phyloP scores from a whole-genome alignment of 2,113 vertebrate genomes.

The Pachypanchax playfairii region DNA sequence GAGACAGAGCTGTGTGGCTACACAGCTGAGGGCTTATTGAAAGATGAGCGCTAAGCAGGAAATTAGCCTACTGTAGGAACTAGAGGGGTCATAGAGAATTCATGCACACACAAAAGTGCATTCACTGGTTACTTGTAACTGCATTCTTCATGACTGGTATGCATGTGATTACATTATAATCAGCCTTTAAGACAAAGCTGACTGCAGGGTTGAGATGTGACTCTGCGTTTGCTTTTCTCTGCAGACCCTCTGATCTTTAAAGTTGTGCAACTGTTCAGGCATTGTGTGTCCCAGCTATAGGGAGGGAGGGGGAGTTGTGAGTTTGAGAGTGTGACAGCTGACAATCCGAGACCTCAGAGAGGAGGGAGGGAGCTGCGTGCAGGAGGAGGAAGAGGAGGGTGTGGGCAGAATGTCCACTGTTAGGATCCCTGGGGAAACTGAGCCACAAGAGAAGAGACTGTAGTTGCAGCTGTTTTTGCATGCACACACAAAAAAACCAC shows the following conservation, averaged over 20 bases:
- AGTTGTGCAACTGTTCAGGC: slow-evolving; percentile 28
- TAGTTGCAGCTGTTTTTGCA: slow-evolving; percentile 70
- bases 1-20: slow-evolving; percentile 48
- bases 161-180: slow-evolving; percentile 24
- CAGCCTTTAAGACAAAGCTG: slow-evolving; percentile 16
- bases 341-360: slow-evolving; percentile 38
- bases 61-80: slow-evolving; percentile 30
- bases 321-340: slow-evolving; percentile 76
- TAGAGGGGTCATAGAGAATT: slow-evolving; percentile 16
- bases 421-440: slow-evolving; percentile 62
- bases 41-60: slow-evolving; percentile 59
- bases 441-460: slow-evolving; percentile 53
- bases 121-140: slow-evolving; percentile 8
- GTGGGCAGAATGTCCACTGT: slow-evolving; percentile 50
- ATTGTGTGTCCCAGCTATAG: slow-evolving; percentile 59
- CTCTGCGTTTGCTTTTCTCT: neutral
- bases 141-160: neutral
- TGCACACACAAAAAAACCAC: slow-evolving; percentile 15
- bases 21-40: slow-evolving; percentile 74
- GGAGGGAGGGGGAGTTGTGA: slow-evolving; percentile 25
- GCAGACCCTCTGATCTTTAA: slow-evolving; percentile 17
- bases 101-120: neutral
- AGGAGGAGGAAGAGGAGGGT: neutral
- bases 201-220: slow-evolving; percentile 4
- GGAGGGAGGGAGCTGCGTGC: neutral